A percentile compares a stretch with the other conserved stretches of the same genome.
Evolutionary conservation across 2,113 vertebrate species (phyloP).

Genomic region (Nyctereutes procyonoides): DNA sequence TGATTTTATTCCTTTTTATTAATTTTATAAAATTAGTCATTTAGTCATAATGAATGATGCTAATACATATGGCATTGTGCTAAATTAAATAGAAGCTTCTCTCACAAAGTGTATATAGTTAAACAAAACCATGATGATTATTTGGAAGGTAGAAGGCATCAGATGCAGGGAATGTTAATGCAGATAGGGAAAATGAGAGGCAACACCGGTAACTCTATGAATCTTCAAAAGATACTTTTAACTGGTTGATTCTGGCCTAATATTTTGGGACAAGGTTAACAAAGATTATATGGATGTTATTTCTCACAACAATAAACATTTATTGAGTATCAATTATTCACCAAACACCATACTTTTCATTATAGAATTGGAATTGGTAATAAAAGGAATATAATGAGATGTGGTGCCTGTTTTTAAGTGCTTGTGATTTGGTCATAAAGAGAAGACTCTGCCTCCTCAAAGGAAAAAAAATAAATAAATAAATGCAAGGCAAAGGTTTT

Average conservation of each 20-base stretch:
- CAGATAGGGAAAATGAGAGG: background rate
- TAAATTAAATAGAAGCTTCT: constrained; percentile 19
- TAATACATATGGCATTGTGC: background rate
- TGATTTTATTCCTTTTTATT: background rate
- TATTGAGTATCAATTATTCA: background rate
- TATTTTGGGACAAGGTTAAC: background rate
- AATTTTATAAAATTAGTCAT: constrained; percentile 23
- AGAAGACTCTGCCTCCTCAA: background rate
- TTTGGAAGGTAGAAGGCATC: background rate
- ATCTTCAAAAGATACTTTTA: constrained; percentile 10
- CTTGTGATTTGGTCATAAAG: background rate
- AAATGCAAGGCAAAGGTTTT: background rate
- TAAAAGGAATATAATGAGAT: background rate
- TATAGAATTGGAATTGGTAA: background rate
- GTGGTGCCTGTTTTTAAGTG: background rate
- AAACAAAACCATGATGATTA: constrained; percentile 1
- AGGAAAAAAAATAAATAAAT: background rate
- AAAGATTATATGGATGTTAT: background rate
- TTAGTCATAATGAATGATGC: background rate
- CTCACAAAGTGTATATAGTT: background rate
- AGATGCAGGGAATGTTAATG: background rate
- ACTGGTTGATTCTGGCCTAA: background rate
- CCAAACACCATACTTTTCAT: constrained; percentile 8
- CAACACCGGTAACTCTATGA: background rate
- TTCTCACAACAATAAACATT: background rate